Evolutionary conservation across 2,797 vertebrate species (phyloP).

Genomic region (Rhinella marina): DNA sequence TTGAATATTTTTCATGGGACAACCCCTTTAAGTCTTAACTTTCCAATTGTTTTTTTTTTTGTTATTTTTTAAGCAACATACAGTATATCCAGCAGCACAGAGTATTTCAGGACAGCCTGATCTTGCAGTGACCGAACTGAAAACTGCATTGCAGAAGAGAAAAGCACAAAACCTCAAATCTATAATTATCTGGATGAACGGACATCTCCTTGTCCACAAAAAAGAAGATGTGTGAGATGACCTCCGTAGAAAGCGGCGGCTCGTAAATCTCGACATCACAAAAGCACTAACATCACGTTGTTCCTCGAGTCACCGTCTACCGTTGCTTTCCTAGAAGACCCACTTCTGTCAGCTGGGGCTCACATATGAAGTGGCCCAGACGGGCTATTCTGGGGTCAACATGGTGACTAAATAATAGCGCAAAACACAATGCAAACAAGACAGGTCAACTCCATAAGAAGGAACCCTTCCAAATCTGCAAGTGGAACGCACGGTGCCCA

Average conservation of each 20-base stretch:
- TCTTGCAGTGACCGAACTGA: not conserved
- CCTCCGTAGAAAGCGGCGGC: not conserved
- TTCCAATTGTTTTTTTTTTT: no score
- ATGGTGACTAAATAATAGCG: slow-evolving; percentile 4
- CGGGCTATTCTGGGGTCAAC: slow-evolving; percentile 33
- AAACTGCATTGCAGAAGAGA: not conserved
- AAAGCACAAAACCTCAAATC: not conserved
- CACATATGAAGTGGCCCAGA: not conserved
- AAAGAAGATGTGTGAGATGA: not conserved
- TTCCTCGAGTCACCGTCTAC: not conserved
- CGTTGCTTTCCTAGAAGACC: not conserved
- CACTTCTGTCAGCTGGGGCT: slow-evolving; percentile 20
- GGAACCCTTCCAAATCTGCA: no score
- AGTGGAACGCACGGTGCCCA: no score
- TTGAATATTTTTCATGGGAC: no score
- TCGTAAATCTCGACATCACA: not conserved
- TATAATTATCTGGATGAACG: no score
- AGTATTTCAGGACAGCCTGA: not conserved
- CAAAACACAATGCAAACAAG: slow-evolving; percentile 21
- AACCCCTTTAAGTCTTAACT: no score
- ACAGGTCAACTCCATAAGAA: slow-evolving; percentile 22
- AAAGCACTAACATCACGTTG: not conserved
- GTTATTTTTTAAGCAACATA: no score
- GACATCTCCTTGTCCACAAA: not conserved
- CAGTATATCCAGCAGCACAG: not conserved